phyloP scores from a whole-genome alignment of 1,140 invertebrate genomes.

The honey bee (Apis mellifera) region DNA sequence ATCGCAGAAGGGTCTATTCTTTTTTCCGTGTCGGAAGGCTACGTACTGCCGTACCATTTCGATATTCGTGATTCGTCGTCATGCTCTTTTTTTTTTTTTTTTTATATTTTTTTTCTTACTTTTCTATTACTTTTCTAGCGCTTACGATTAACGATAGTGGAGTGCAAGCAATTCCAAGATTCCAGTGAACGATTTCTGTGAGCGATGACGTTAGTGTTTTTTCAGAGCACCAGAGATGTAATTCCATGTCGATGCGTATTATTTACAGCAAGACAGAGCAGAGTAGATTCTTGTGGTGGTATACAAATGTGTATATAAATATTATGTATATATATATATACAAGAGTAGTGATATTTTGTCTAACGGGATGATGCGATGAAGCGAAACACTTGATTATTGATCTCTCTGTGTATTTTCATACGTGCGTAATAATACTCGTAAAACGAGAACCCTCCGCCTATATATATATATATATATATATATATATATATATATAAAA shows the following conservation, averaged over 20 bases:
- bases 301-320: constrained; percentile 70
- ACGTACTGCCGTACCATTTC: constrained; percentile 3
- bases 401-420: constrained; percentile 79
- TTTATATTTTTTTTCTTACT: constrained; percentile 57
- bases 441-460: no score
- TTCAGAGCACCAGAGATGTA: constrained; percentile 76
- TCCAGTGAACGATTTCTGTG: constrained; percentile 78
- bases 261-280: constrained; percentile 80
- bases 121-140: constrained; percentile 52
- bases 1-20: constrained; percentile 10
- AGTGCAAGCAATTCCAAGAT: constrained; percentile 80
- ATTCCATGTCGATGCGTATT: constrained; percentile 78
- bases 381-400: constrained; percentile 77
- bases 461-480: no score
- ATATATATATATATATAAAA: no score
- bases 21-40: constrained; percentile 7
- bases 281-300: constrained; percentile 80
- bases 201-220: constrained; percentile 81
- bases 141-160: constrained; percentile 68
- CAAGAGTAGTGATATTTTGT: constrained; percentile 80
- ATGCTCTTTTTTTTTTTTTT: constrained; percentile 59
- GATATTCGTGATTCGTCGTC: constrained; percentile 30
- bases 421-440: constrained; percentile 27
- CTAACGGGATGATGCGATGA: constrained; percentile 85
- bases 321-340: constrained; percentile 68